A percentile compares a stretch with the other conserved stretches of the same genome.
Conservation (phyloP, 23 tunicate genomes). For the Corella eumyota region DNA sequence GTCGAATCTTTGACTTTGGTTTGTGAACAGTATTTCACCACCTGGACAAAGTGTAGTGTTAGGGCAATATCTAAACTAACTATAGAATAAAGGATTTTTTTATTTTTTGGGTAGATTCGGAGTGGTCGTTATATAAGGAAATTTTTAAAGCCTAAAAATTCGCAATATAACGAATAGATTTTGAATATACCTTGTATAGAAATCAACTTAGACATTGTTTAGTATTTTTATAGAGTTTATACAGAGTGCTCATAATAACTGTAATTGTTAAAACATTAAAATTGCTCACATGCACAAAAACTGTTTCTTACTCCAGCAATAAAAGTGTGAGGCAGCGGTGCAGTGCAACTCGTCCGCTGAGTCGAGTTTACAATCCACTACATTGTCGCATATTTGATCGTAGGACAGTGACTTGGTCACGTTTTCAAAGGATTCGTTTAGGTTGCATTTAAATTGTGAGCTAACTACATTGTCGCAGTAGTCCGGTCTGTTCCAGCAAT, state of each 20-base stretch:
- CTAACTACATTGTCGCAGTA: constrained; percentile 24
- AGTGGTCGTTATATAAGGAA: no score
- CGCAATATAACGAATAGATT: no score
- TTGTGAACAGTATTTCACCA: constrained; percentile 22
- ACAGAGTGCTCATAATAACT: no score
- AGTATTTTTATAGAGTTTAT: no score
- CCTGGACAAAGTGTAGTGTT: constrained; percentile 20
- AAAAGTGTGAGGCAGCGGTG: constrained; percentile 43
- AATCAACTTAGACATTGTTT: no score
- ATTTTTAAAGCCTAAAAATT: no score
- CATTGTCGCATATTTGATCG: constrained; percentile 36
- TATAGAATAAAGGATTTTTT: no score
- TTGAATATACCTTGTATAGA: no score
- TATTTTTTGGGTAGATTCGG: no score
- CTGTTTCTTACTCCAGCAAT: constrained; percentile 75
- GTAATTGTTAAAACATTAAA: no score
- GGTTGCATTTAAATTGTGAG: constrained; percentile 1
- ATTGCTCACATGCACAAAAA: no score
- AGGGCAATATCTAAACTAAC: no score
- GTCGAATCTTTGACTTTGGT: constrained; percentile 24
- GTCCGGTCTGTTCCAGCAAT: constrained; percentile 46
- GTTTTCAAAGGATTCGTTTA: neutral
- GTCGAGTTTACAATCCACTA: constrained; percentile 23
- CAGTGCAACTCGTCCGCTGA: constrained; percentile 41
- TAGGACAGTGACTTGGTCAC: neutral